Base-by-base conservation (phyloP, 1,140 invertebrate genomes). In the Drosophila yakuba region DNA sequence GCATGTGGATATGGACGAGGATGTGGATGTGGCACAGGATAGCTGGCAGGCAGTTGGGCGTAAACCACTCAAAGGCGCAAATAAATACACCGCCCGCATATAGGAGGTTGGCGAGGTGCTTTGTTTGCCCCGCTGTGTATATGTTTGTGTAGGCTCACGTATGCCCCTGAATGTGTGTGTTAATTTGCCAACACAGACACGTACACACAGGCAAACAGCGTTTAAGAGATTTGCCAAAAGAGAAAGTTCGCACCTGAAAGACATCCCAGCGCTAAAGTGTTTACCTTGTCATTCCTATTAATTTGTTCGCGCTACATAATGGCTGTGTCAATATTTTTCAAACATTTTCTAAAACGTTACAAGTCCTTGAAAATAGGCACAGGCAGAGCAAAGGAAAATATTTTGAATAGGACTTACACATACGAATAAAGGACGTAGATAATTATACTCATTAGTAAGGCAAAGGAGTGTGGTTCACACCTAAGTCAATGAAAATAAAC, bases 111-210 rank as follows among this genome's bases (percentile, higher is more conserved):
- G 82, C 78, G 41, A 79, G 62, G 60, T 60, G 73, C 66, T 88
- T 88, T 86, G 83, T 88, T 86, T 88, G 76, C 60, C 47, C 63
- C 63, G 35, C 66, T 68, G 71, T 74, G 82, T 82, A 78, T 85
- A 78, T 86, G 82, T 86, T 85, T 86, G 63, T 86, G 75, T 86
- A 88, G 78, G 82, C 73, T 63, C 66, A 76, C 62, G 68, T 57
- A 64, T 74, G 60, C 43, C 69, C 48, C 39, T 66, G 17, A 78
- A 61, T 66, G 66, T 86, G 83, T 82, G 83, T 82, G 83, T 88
- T 86, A 88, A 88, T 86, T 86, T 88, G 79, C 83, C 79, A 86
- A 86, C 79, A 88, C 79, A 86, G 82, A 86, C 82, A 79, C 83
- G 83, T 75, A 79, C 78, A 76, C 74, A 86, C 83, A 86, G 43